Evolutionary conservation across 2,113 vertebrate genomes (phyloP), one percentile per base, ranked within the genome.

Genomic region (Odontophorus gujanensis): DNA sequence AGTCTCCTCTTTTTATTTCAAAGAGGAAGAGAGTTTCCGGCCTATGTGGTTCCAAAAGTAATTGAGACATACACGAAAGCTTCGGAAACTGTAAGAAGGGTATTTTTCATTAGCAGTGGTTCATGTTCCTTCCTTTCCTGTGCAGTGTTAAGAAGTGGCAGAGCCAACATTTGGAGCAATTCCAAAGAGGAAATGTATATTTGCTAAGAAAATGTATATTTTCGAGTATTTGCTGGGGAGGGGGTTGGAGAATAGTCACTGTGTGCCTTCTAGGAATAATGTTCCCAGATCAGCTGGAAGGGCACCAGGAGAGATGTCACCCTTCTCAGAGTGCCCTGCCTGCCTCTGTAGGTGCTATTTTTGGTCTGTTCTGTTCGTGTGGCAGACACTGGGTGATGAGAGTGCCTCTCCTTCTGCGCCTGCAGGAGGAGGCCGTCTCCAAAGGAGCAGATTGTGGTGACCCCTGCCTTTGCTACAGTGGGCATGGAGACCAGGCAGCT

Each of bases 401-500:
- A 88, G 55, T 7, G 7, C 87, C 68, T 95, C 18, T 81, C 80
- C 91, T 79, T 90, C 72, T 97, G 50, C 97, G 83, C 53, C 93
- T 82, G 30, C 95, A 98, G 98, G 97, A 98, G 92, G 84, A 97
- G 95, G 92, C 94, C 78, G 51, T 47, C 74, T 65, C 86, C 91
- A 15, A 96, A 48, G 91, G 98, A 99, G 81, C 98, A 98, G 97
- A 98, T 99, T 5, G 97, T 99, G 72, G 95, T 99, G 97, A 99
- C 99, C 3, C 99, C 98, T 0, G 98, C 98, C 95, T 96, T 98
- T 94, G 97, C 97, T 9, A 96, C 95, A 72, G 97, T 99, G 32
- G 98, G 98, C 81, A 97, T 98, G 98, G 98, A 98, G 97, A 99
- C 99, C 96, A 98, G 97, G 43, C 99, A 99, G 97, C 97, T 99